Percentiles rank a stretch among this genome's conserved stretches.
Evolutionary conservation across 2,113 vertebrate genomes (phyloP).

Genomic region (Clarias magur): DNA sequence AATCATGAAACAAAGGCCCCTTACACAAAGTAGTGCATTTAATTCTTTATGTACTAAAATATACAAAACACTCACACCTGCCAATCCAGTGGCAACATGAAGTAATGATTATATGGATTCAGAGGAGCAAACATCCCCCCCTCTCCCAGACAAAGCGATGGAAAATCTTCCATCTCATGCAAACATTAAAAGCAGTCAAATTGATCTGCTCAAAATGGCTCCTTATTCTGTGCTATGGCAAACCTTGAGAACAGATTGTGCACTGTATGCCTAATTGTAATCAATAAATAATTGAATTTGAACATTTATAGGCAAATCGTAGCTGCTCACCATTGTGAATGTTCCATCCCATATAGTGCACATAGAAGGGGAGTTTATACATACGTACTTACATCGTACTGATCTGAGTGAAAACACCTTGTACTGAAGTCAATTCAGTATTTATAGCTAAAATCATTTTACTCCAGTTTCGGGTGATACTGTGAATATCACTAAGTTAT

Average conservation of each 20-base stretch:
- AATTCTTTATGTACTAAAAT: conserved; percentile 77
- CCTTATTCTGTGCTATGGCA: conserved; percentile 29
- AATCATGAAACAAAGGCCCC: conserved; percentile 9
- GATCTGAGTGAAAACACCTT: conserved; percentile 2
- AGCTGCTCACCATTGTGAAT: conserved; percentile 1
- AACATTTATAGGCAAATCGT: conserved; percentile 26
- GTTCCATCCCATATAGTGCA: conserved; percentile 17
- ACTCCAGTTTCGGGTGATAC: conserved; percentile 37
- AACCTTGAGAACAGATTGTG: conserved; percentile 5
- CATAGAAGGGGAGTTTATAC: not conserved
- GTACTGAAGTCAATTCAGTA: conserved; percentile 28
- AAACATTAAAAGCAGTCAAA: conserved; percentile 32
- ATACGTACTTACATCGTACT: not conserved
- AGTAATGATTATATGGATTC: conserved; percentile 54
- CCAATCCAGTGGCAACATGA: conserved; percentile 81
- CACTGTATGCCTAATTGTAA: conserved; percentile 12
- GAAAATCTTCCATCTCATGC: conserved; percentile 31
- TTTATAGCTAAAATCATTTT: conserved; percentile 2
- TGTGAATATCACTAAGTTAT: conserved; percentile 26
- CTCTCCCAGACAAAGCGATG: conserved; percentile 59
- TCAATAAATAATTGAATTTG: conserved; percentile 29
- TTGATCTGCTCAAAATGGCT: conserved; percentile 3
- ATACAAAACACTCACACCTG: conserved; percentile 80
- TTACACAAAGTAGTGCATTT: conserved; percentile 54
- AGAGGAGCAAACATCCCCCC: conserved; percentile 55